Evolutionary conservation across 2,888 invertebrate species (phyloP).

Genomic region (Ophioninae sp.): DNA sequence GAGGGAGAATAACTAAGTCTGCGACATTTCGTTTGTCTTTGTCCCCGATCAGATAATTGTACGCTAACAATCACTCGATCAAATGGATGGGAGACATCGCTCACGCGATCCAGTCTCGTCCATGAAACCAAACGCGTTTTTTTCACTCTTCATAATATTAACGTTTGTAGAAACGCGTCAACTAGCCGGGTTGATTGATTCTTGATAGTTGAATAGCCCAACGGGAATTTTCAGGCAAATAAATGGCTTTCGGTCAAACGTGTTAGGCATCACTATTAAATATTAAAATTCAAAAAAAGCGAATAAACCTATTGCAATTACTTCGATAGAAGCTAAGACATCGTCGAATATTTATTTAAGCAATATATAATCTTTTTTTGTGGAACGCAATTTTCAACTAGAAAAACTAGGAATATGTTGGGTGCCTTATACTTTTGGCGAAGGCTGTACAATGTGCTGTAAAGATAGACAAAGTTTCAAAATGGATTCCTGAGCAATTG

Average conservation of each 20-base stretch:
- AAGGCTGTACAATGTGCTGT: no score
- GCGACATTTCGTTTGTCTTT: background rate
- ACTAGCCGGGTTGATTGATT: background rate
- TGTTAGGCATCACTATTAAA: no score
- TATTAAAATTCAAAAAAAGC: no score
- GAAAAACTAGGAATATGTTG: no score
- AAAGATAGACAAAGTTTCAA: constrained; percentile 32
- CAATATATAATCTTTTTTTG: no score
- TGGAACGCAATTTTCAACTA: no score
- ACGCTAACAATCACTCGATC: background rate
- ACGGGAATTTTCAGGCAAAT: background rate
- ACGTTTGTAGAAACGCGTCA: background rate
- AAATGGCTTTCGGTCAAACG: background rate
- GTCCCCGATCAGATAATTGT: background rate
- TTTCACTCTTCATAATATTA: background rate
- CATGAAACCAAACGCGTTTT: background rate
- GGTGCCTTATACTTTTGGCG: background rate
- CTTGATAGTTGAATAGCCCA: background rate
- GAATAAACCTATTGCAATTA: no score
- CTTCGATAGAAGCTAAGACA: no score
- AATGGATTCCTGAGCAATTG: constrained; percentile 37
- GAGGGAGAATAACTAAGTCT: background rate
- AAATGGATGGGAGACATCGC: background rate
- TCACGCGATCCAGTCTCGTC: background rate
- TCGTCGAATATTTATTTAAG: no score